Base-by-base conservation (phyloP, 1,140 invertebrate genomes). In the Drosophila ohnishii region DNA sequence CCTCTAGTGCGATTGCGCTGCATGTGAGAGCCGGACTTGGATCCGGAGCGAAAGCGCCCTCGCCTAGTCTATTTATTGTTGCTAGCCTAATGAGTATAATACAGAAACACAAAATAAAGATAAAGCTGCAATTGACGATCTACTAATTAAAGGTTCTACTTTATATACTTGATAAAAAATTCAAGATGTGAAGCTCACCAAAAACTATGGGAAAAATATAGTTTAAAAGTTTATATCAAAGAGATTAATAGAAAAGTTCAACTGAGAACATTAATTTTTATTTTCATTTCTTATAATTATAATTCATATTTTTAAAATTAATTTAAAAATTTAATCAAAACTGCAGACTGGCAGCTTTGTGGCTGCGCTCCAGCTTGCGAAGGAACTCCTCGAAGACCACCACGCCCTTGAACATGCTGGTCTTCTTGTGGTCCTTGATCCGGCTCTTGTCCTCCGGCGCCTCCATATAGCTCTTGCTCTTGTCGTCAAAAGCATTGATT, bases 371-470 rank as follows among this genome's bases (percentile, higher is more conserved):
- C 32, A 96, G 77, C 35, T 93, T 93, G 48, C 94, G 92, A 10
- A 97, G 75, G 90, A 97, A 97, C 82, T 95, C 94, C 78, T 95
- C 94, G 91, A 97, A 96, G 6, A 95, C 88, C 45, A 94, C 93
- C 0, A 96, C 92, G 9, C 94, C 92, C 71, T 95, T 94, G 53
- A 94, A 94, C 56, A 97, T 91, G 70, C 95, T 95, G 0, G 96
- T 97, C 91, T 96, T 96, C 69, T 96, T 96, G 78, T 95, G 96
- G 90, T 96, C 96, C 90, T 94, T 86, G 57, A 90, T 86, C 10
- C 77, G 77, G 16, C 69, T 90, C 66, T 92, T 92, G 0, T 85
- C 89, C 73, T 92, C 92, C 2, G 91, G 78, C 0, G 91, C 80
- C 53, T 92, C 91, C 45, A 93, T 92, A 14, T 93, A 91, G 44